Evolutionary conservation across 2,888 invertebrate species (phyloP), one percentile per base, ranked within the genome.

Genomic region (Hemistola chrysoprasaria): DNA sequence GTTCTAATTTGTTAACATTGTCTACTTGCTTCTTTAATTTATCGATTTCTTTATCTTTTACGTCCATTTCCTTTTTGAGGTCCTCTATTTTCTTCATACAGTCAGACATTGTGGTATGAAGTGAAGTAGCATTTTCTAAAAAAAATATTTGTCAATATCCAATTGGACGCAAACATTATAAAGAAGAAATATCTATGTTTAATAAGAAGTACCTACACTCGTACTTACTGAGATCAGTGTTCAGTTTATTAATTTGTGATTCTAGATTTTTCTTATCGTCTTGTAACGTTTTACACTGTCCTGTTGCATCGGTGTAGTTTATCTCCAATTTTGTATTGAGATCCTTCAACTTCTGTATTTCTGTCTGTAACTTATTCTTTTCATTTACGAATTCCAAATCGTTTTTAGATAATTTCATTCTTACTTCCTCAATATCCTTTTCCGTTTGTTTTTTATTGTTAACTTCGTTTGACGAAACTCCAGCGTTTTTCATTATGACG

Each of bases 231-330:
- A 92, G 82, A 58, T 93, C 92, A 40, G 80, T 71, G 59, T 90
- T 91, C 3, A 93, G 76, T 65, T 91, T 90, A 43, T 78, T 79
- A 27, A 92, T 85, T 80, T 92, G 90, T 33, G 85, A 78, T 65
- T 92, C 91, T 44, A 94, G 70, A 35, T 83, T 88, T 46, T 90
- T 90, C 56, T 92, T 94, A 53, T 93, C 94, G 43, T 92, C 91
- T 59, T 92, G 92, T 11, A 93, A 71, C 40, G 89, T 85, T 73
- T 90, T 92, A 55, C 59, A 86, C 57, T 81, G 90, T 64, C 62
- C 78, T 50, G 48, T 59, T 53, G 56, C 71, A 62, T 75, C 85
- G 64, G 58, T 76, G 68, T 87, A 88, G 53, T 91, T 90, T 23
- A 71, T 63, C 65, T 89, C 87, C 59, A 88, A 54, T 50, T 81